A percentile compares a stretch with the other conserved stretches of the same genome.
Evolutionary conservation across 2,797 vertebrate species (phyloP).

Genomic region (Oreochromis grahami): DNA sequence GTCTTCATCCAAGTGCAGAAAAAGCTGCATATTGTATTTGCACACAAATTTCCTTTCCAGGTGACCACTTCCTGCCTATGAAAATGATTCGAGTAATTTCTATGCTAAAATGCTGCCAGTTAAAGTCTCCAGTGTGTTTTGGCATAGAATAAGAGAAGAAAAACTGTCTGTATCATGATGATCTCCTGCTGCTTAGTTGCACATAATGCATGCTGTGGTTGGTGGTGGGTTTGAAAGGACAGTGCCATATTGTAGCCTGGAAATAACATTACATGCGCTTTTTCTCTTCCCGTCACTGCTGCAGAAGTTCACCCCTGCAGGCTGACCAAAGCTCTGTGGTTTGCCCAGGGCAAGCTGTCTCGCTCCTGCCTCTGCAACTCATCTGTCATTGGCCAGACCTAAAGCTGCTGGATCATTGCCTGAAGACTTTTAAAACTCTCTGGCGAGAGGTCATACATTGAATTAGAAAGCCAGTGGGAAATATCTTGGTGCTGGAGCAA

Average conservation of each 20-base stretch:
- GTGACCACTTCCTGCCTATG: neutral
- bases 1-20: neutral
- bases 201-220: constrained; percentile 31
- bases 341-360: constrained; percentile 73
- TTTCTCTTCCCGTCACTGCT: constrained; percentile 34
- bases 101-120: neutral
- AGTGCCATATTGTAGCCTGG: constrained; percentile 40
- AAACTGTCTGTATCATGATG: constrained; percentile 21
- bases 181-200: constrained; percentile 31
- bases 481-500: no score
- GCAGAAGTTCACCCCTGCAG: constrained; percentile 65
- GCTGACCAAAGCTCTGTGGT: constrained; percentile 69
- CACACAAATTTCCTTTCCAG: neutral
- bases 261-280: constrained; percentile 44
- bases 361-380: constrained; percentile 69
- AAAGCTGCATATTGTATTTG: neutral
- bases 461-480: no score
- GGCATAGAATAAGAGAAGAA: constrained; percentile 20
- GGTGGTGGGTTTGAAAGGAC: constrained; percentile 40
- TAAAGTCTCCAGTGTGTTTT: neutral
- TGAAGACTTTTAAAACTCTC: constrained; percentile 78
- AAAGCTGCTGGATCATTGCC: constrained; percentile 72
- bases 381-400: constrained; percentile 76
- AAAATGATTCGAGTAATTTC: neutral
- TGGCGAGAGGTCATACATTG: constrained; percentile 76